Evolutionary conservation across 2,797 vertebrate genomes (phyloP).

Genomic region (Poecilia gillii): DNA sequence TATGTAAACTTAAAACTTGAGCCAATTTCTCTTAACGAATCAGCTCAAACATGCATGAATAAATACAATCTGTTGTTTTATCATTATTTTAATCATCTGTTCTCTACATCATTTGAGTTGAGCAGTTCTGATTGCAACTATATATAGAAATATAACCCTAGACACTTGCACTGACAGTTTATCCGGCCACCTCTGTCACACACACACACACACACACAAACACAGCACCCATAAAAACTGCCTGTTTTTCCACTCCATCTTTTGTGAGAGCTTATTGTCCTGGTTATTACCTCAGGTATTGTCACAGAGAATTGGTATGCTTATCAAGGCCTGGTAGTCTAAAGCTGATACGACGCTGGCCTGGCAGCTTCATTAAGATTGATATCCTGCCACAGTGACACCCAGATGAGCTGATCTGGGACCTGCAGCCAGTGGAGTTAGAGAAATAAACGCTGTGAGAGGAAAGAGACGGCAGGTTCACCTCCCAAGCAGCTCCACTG

Average conservation of each 20-base stretch:
- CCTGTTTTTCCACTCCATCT: constrained; percentile 74
- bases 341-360: constrained; percentile 73
- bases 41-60: neutral
- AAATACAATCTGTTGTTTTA: neutral
- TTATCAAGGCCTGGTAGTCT: constrained; percentile 74
- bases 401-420: constrained; percentile 69
- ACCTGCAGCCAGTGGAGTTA: constrained; percentile 50
- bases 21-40: neutral
- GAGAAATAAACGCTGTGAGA: constrained; percentile 41
- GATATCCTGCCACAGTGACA: constrained; percentile 64
- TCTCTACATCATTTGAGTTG: neutral
- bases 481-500: constrained; percentile 75
- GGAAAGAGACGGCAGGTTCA: constrained; percentile 50
- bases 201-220: constrained; percentile 53
- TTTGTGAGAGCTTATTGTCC: constrained; percentile 76
- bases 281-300: constrained; percentile 76
- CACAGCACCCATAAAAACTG: constrained; percentile 69
- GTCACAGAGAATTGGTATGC: constrained; percentile 76
- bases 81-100: neutral
- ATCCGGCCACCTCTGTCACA: constrained; percentile 26
- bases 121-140: neutral
- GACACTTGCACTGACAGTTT: constrained; percentile 26
- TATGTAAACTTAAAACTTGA: neutral
- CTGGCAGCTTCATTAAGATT: constrained; percentile 78
- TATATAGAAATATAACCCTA: constrained; percentile 37